Evolutionary conservation across 2,888 invertebrate species (phyloP).

Genomic region (Suillia variegata): DNA sequence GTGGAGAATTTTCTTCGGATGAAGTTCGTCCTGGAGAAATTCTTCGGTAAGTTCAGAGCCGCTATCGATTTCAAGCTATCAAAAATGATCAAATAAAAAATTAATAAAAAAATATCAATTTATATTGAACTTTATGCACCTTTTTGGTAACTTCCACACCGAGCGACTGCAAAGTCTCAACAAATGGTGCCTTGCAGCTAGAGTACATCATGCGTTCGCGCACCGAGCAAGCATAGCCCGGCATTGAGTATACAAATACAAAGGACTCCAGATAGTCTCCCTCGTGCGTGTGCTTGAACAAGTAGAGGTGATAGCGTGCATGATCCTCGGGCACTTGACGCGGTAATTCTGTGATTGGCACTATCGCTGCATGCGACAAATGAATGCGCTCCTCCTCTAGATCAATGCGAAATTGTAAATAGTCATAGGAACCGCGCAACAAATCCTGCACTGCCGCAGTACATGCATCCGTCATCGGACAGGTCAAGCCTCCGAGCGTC

Average conservation of each 20-base stretch:
- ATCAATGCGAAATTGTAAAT: slow-evolving; percentile 72
- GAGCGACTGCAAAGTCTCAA: slow-evolving; percentile 79
- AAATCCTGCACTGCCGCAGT: slow-evolving; percentile 77
- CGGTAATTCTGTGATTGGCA: slow-evolving; percentile 70
- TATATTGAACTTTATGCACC: too few species aligned
- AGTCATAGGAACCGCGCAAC: slow-evolving; percentile 77
- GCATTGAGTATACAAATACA: slow-evolving; percentile 98
- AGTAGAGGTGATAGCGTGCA: slow-evolving; percentile 81
- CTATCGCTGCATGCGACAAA: slow-evolving; percentile 74
- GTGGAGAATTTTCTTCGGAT: slow-evolving; percentile 88
- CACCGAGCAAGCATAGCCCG: slow-evolving; percentile 93
- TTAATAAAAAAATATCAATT: background rate
- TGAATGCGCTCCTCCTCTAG: slow-evolving; percentile 80
- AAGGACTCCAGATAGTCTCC: slow-evolving; percentile 86
- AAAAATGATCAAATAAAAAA: background rate
- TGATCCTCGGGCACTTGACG: slow-evolving; percentile 79
- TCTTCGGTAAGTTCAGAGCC: slow-evolving; percentile 89
- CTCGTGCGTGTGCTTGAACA: slow-evolving; percentile 91
- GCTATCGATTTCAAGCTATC: slow-evolving; percentile 77
- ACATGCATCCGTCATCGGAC: slow-evolving; percentile 85
- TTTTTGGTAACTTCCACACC: slow-evolving; percentile 84
- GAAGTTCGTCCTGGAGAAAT: slow-evolving; percentile 89
- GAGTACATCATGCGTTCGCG: slow-evolving; percentile 99
- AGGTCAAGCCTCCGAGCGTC: slow-evolving; percentile 86
- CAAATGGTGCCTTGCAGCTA: slow-evolving; percentile 91